Conservation (phyloP, 2,888 invertebrate species). For the Agriotes lineatus region DNA sequence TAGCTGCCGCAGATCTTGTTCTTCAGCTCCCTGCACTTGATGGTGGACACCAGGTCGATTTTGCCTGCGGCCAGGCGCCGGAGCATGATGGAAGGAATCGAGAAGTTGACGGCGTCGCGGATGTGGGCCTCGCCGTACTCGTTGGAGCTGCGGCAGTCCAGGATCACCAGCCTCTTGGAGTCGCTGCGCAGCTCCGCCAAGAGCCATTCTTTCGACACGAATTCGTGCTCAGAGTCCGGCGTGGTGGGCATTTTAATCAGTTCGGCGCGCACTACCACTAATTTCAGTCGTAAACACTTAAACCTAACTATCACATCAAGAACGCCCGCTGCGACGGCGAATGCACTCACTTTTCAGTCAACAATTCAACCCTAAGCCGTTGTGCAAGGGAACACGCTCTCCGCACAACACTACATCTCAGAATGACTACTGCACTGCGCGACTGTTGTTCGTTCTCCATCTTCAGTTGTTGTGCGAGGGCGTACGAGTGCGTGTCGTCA, state of each 20-base stretch:
- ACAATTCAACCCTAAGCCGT: slow-evolving; percentile 15
- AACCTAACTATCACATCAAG: slow-evolving; percentile 45
- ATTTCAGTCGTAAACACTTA: too few relatives aligned
- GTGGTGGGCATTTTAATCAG: slow-evolving; percentile 63
- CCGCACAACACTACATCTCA: slow-evolving; percentile 51
- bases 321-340: slow-evolving; percentile 6
- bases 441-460: slow-evolving; percentile 37
- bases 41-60: slow-evolving; percentile 88
- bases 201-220: slow-evolving; percentile 82
- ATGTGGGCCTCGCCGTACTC: slow-evolving; percentile 90
- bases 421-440: slow-evolving; percentile 52
- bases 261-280: too few relatives aligned
- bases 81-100: slow-evolving; percentile 93
- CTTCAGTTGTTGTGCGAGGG: slow-evolving; percentile 49
- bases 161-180: slow-evolving; percentile 76
- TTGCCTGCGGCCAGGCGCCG: slow-evolving; percentile 91
- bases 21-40: slow-evolving; percentile 89
- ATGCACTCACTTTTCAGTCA: slow-evolving; percentile 37
- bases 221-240: slow-evolving; percentile 72
- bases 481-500: slow-evolving; percentile 56
- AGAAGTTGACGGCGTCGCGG: slow-evolving; percentile 90
- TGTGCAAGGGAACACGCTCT: slow-evolving; percentile 22
- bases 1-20: slow-evolving; percentile 79
- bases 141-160: slow-evolving; percentile 90
- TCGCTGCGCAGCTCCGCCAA: slow-evolving; percentile 79